phyloP scores from a whole-genome alignment of 2,113 vertebrate species.

The Zosterops japonicus region DNA sequence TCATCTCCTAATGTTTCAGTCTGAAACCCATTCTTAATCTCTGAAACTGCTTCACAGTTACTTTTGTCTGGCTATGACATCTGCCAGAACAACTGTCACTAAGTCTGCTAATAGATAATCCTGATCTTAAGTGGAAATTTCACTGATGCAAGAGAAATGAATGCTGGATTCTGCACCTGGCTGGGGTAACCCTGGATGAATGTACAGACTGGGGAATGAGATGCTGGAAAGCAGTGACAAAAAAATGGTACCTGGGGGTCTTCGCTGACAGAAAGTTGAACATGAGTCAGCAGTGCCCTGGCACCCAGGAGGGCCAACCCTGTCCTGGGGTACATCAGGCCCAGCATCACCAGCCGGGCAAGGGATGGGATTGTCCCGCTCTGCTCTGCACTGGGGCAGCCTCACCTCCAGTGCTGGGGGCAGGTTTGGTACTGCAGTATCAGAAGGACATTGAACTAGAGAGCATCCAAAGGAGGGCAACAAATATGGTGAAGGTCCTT shows the following conservation, averaged over 20 bases:
- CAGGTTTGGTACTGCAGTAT: background rate
- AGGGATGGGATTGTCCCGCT: background rate
- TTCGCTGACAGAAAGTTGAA: background rate
- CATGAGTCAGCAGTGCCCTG: fast-evolving
- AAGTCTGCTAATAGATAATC: background rate
- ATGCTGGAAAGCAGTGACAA: background rate
- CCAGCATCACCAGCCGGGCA: fast-evolving
- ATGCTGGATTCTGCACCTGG: background rate
- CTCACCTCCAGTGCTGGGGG: background rate
- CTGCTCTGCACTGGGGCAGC: background rate
- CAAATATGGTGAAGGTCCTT: background rate
- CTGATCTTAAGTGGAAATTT: background rate
- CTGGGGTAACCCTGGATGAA: background rate
- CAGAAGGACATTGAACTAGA: background rate
- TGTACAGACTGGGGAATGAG: background rate
- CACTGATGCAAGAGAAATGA: background rate
- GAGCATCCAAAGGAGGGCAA: background rate
- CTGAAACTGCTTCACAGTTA: background rate
- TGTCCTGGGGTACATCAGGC: background rate
- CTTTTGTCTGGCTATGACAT: background rate
- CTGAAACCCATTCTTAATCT: background rate
- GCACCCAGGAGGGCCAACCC: fast-evolving
- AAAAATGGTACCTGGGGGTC: background rate
- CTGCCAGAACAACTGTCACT: background rate
- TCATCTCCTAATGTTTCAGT: background rate